A percentile compares a stretch with the other conserved stretches of the same genome.
These are phyloP conservation scores for Petrolisthes manimaculis DNA, from an alignment of 2,888 invertebrate genomes.

Conservation along the genomic window DNA sequence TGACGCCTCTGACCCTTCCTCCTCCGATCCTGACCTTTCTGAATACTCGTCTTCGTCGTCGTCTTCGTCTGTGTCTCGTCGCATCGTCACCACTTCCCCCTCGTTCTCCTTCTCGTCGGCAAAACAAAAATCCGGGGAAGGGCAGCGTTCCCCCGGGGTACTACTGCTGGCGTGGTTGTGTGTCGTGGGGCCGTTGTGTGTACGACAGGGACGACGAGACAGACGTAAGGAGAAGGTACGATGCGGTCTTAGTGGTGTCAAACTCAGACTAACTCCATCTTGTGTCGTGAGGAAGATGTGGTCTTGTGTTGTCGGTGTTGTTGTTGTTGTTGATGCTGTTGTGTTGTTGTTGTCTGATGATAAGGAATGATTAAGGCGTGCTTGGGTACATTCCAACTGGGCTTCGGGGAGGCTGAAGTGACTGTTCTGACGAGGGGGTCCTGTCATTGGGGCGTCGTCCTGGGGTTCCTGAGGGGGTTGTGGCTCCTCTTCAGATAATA, in stretches of 20 bases:
- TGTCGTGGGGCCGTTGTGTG: not conserved
- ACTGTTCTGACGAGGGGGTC: conserved; percentile 31
- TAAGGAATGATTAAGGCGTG: conserved; percentile 30
- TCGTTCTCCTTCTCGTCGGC: not conserved
- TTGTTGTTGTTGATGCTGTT: not conserved
- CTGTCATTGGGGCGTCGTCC: not conserved
- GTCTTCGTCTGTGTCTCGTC: not conserved
- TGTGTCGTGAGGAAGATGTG: not conserved
- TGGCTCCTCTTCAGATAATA: conserved; percentile 16
- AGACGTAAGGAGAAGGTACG: conserved; percentile 44
- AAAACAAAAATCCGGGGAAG: not conserved
- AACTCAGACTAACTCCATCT: not conserved
- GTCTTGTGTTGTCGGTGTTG: not conserved
- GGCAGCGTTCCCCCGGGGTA: conserved; percentile 1
- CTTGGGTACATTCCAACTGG: conserved; percentile 46
- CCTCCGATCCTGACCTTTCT: not conserved
- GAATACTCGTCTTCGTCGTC: conserved; percentile 9
- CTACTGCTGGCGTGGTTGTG: not conserved
- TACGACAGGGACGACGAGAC: conserved; percentile 1
- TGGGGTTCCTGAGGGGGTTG: not conserved
- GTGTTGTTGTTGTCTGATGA: not conserved
- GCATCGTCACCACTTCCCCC: too few relatives aligned
- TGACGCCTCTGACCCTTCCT: not conserved
- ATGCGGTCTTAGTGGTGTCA: conserved; percentile 35
- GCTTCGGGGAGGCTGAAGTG: conserved; percentile 42